Evolutionary conservation across 2,888 invertebrate species (phyloP), one percentile per base, ranked within the genome.

Genomic region (Automeris io): DNA sequence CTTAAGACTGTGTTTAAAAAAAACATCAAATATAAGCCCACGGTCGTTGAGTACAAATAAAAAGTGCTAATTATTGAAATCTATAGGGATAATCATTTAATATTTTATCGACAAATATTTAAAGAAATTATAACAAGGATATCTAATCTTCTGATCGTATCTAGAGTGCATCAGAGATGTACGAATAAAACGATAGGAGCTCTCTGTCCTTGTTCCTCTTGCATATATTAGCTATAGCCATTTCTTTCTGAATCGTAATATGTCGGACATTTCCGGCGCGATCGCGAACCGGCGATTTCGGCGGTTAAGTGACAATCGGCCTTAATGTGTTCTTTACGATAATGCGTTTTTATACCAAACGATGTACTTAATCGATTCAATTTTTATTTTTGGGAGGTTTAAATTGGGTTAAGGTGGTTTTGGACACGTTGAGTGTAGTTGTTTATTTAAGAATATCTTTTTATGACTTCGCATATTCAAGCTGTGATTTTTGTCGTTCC

Each of bases 241-340:
- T 68, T 61, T 58, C 54, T 43, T 38, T 64, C 45, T 42, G 33
- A 46, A 34, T 38, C 46, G 41, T 51, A 54, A 47, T 53, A 60
- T 56, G 57, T 40, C 41, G 49, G 51, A 60, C 51, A 68, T 73
- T 71, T 74, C 73, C 72, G 70, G 50, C 57, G 51, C 55, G 59
- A 51, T 57, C 54, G 60, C 48, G 51, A 61, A 41, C 49, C 13
- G 21, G 32, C 33, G 42, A 49, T 49, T 56, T 59, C 39, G 50
- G 54, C 42, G 46, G 7, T 24, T 50, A 54, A 51, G 51, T 48
- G 52, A 49, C 41, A 45, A 49, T 49, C 47, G 46, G 41, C 43
- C 54, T 33, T 48, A 47, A 51, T 39, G 48, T 41, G 51, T 47
- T 49, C 47, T 44, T 53, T 49, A 46, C 35, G 43, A 42, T 45